These are phyloP conservation scores for Lagodon rhomboides DNA, from an alignment of 2,797 vertebrate genomes.

Conservation along the genomic window DNA sequence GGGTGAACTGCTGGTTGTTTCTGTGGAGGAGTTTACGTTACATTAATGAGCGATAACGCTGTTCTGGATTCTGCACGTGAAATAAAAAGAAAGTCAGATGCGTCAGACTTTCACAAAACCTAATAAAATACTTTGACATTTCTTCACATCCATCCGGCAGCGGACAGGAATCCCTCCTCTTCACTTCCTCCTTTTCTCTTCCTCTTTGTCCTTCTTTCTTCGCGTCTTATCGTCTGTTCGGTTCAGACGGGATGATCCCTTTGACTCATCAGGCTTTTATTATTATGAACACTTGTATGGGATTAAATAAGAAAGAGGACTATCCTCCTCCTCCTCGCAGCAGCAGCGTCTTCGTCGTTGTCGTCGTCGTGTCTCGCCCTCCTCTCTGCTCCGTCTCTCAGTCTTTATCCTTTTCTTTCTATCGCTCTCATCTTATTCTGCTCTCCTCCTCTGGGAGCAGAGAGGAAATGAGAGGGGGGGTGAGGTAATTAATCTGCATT, in stretches of 20 bases:
- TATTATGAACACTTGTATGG: conserved; percentile 29
- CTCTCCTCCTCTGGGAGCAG: conserved; percentile 50
- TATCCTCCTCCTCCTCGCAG: conserved; percentile 17
- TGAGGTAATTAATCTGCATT: conserved; percentile 69
- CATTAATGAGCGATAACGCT: too few relatives aligned
- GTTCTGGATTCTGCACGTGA: too few relatives aligned
- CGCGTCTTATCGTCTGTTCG: background rate
- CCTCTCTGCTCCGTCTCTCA: conserved; percentile 9
- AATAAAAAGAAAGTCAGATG: background rate
- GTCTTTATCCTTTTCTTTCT: conserved; percentile 34
- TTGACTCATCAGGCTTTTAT: conserved; percentile 54
- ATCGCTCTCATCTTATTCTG: conserved; percentile 27
- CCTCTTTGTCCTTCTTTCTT: background rate
- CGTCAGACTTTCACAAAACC: too few relatives aligned
- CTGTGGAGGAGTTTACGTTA: too few relatives aligned
- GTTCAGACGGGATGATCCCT: conserved; percentile 54
- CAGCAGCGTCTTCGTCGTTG: background rate
- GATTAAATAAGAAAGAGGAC: conserved; percentile 50
- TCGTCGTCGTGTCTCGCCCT: conserved; percentile 3
- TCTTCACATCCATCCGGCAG: too few relatives aligned
- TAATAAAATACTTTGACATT: background rate
- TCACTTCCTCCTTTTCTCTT: background rate
- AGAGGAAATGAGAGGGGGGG: conserved; percentile 47
- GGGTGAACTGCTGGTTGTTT: too few relatives aligned
- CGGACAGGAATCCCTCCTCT: conserved; percentile 5